Evolutionary conservation across 2,797 vertebrate genomes (phyloP).

Genomic region (Oreortyx pictus): DNA sequence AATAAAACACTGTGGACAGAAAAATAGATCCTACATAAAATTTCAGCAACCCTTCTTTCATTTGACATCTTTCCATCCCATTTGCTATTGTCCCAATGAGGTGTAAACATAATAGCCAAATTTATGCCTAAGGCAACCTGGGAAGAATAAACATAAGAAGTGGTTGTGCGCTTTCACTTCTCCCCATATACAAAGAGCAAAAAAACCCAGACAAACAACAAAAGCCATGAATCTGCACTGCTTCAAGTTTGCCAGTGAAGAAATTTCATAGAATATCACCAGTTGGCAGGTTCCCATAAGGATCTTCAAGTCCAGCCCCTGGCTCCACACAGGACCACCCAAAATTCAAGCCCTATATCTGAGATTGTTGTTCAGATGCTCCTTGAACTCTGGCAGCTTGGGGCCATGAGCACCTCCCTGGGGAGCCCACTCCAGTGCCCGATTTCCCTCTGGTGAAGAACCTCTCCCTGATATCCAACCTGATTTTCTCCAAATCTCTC

Average conservation of each 20-base stretch:
- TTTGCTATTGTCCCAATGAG: neutral
- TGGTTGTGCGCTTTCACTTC: neutral
- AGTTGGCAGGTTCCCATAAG: too few relatives aligned
- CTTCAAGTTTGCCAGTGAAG: neutral
- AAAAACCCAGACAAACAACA: neutral
- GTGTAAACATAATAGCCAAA: neutral
- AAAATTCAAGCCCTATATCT: too few relatives aligned
- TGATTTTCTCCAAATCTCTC: neutral
- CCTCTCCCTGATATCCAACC: too few relatives aligned
- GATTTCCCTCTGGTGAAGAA: too few relatives aligned
- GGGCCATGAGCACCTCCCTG: too few relatives aligned
- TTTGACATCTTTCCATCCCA: neutral
- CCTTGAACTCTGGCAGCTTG: too few relatives aligned
- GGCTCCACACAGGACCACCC: too few relatives aligned
- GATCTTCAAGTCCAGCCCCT: too few relatives aligned
- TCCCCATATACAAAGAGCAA: neutral
- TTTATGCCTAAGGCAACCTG: neutral
- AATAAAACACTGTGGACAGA: neutral
- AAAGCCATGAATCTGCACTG: neutral
- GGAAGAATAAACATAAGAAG: neutral
- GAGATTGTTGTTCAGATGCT: too few relatives aligned
- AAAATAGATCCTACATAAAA: neutral
- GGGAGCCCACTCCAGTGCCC: too few relatives aligned
- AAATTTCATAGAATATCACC: neutral
- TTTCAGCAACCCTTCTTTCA: neutral